Conservation (phyloP, 2,797 vertebrate genomes). For the Myotis planiceps region DNA sequence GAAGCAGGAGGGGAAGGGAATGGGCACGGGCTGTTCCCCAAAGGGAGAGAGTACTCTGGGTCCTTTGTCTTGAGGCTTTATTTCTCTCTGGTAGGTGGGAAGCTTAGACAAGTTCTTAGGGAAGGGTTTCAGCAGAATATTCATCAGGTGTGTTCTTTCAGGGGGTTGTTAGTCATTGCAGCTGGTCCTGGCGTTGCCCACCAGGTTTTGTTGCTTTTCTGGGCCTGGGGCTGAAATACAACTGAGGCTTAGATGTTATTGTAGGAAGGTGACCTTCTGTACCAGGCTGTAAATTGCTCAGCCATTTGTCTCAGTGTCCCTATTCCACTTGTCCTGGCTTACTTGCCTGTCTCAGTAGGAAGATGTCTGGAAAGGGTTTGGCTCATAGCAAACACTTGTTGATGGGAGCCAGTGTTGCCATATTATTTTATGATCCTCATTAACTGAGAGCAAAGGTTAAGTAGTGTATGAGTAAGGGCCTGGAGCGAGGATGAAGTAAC, state of each 20-base stretch:
- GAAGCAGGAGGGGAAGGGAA: background rate
- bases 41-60: background rate
- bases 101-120: background rate
- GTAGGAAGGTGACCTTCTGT: background rate
- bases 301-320: background rate
- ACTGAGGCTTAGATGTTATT: background rate
- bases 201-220: background rate
- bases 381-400: background rate
- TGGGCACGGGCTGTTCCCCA: background rate
- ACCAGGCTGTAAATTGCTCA: background rate
- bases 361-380: background rate
- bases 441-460: background rate
- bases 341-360: background rate
- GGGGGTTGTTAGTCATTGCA: background rate
- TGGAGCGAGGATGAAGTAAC: background rate
- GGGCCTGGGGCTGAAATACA: background rate
- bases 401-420: background rate
- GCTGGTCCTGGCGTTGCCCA: background rate
- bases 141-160: background rate
- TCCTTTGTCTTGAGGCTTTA: background rate
- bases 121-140: background rate
- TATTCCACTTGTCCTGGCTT: background rate
- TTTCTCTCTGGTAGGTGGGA: background rate
- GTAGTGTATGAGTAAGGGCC: background rate
- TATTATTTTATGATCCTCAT: background rate